Base-by-base conservation (phyloP, 1,140 invertebrate species). In the Trichomalopsis sarcophagae region DNA sequence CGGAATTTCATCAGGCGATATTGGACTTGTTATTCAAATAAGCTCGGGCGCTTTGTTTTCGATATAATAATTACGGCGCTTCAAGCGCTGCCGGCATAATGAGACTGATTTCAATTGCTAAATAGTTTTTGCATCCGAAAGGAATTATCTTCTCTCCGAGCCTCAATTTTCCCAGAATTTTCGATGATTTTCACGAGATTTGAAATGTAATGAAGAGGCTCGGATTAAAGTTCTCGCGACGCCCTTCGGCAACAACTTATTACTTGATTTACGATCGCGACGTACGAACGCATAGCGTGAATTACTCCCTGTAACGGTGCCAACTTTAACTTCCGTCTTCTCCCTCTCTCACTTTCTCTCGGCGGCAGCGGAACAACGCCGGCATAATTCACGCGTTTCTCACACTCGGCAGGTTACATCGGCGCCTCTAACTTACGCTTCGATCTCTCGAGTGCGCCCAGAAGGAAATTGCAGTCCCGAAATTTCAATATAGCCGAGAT, bases 401-500 rank as follows among this genome's bases (percentile, higher is more conserved):
- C 13, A 1, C 47, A 2, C 36, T 40, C 36, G 7, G 3, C 55
- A n/a, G 21, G 21, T 17, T n/a, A n/a, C 55, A 62, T 62, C 55
- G 55, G 68, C 6, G 17, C 13, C 17, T 62, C 36, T 21, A 74
- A 74, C 73, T 33, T 74, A 40, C 36, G 14, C 36, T 21, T 11
- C 76, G 44, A 55, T n/a, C 23, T 76, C 36, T 47, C 76, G 44
- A 9, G 76, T 23, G 3, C 33, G 21, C 7, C 21, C 40, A 36
- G 74, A 40, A 27, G 76, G 76, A 78, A 78, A 55, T 78, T 78
- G 40, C 21, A 27, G 11, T n/a, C 1, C 40, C 21, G 27, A 78
- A 78, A 78, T 78, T 78, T 78, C 44, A 78, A 78, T 78, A 17
- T 27, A 55, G 23, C 40, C 47, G 21, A 33, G 74, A 75, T 75